Conservation (phyloP, 2,888 invertebrate species). For the Antheraea yamamai region DNA sequence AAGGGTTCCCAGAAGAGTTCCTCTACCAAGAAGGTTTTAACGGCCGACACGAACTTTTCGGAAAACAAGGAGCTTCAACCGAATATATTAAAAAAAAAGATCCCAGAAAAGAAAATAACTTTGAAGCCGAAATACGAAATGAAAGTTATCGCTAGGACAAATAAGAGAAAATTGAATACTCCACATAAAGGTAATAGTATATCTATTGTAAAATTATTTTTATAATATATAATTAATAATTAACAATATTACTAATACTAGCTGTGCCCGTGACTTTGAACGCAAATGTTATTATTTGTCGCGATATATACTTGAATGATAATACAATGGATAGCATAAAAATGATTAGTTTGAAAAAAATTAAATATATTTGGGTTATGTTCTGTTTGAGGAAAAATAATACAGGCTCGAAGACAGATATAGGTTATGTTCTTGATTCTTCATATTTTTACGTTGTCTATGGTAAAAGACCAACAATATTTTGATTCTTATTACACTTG, state of each 20-base stretch:
- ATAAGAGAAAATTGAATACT: conserved; percentile 52
- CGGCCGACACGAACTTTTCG: conserved; percentile 21
- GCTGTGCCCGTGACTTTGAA: too few species aligned
- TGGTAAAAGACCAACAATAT: too few species aligned
- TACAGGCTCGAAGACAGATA: too few species aligned
- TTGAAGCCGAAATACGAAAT: conserved; percentile 53
- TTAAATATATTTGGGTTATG: too few species aligned
- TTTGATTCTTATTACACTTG: too few species aligned
- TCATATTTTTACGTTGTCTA: too few species aligned
- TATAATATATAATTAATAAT: not conserved
- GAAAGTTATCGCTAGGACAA: conserved; percentile 49
- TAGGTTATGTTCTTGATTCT: too few species aligned
- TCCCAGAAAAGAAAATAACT: conserved; percentile 44
- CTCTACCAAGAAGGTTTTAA: conserved; percentile 19
- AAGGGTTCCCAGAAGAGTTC: conserved; percentile 23
- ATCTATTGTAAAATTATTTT: not conserved
- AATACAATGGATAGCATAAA: too few species aligned
- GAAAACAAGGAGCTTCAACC: conserved; percentile 31
- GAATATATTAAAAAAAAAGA: conserved; percentile 47
- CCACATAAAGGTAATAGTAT: not conserved
- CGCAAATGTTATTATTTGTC: too few species aligned
- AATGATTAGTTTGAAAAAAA: too few species aligned
- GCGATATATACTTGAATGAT: too few species aligned
- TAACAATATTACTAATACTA: not conserved
- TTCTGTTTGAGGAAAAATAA: too few species aligned